Base-by-base conservation (phyloP, 2,888 invertebrate species). In the Exocentrus adspersus region DNA sequence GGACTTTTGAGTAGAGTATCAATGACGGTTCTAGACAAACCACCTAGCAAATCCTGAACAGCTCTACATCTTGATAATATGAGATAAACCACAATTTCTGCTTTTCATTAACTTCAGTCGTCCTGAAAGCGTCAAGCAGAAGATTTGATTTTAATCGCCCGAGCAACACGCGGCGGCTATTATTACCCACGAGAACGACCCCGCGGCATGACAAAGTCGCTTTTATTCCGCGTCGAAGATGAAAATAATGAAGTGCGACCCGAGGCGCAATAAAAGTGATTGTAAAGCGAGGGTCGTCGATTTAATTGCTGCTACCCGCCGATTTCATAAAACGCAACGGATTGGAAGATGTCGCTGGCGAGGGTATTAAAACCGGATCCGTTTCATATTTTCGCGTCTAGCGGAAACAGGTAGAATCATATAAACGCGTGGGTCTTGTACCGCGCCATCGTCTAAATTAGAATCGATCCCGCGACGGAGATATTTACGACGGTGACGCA, bases 281-380 rank as follows among this genome's bases (percentile, higher is more conserved):
- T 64, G 62, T 69, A 71, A 70, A 61, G 58, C 41, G 21, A 14
- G 53, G 60, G 68, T 65, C 68, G 71, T 72, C 67, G 67, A 68
- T 69, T 72, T 70, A 73, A 68, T 70, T 70, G 69, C 68, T 57
- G 65, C 62, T 63, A 57, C n/a, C n/a, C 64, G 62, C 69, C 64
- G 70, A 70, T 70, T 73, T 70, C 62, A 68, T 70, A 67, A 70
- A 72, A 69, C 60, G 65, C 63, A 53, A 58, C 59, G 63, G 67
- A 63, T 65, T 69, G 56, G 52, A 63, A 62, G 68, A 64, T 32
- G 54, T 54, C 32, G 53, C 53, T 37, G 48, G 61, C 57, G 61
- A 57, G 62, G 54, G 66, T 60, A 67, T 70, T 72, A n/a, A 72
- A 72, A 72, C 24, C 7, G 7, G 24, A 3, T 24, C 7, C 7